Evolutionary conservation across 2,888 invertebrate species (phyloP), one percentile per base, ranked within the genome.

Genomic region (Megaustenia siamemsis): DNA sequence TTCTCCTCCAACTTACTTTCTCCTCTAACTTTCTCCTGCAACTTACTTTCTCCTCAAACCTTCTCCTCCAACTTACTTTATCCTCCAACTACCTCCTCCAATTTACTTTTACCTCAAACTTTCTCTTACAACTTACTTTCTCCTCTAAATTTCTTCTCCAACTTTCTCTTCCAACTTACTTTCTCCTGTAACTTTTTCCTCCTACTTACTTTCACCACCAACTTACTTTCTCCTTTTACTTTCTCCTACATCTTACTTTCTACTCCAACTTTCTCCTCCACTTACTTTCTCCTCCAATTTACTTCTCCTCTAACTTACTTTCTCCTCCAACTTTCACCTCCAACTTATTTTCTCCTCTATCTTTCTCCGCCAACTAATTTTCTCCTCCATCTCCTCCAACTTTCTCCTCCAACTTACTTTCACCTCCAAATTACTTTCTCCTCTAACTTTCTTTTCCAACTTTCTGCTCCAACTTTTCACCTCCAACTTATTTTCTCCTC

Each of bases 271-370:
- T 15, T 73, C 43, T 68, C 35, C n/a, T 24, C 12, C 71, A 4
- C 45, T 45, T 4, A 40, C 45, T 18, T 43, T 24, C 45, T n/a
- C 53, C 15, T 15, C 1, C 28, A 38, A 24, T 77, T 69, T 53
- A 28, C 69, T 77, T 83, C 77, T 83, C 40, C 83, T 77, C 21
- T 77, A 76, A 38, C 68, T 79, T 15, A 68, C 73, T 38, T 56
- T 73, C 71, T 77, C 84, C n/a, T 68, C 68, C 84, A 79, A 78
- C 24, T 24, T 35, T 24, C n/a, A 12, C n/a, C 68, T 35, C 28
- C 15, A 12, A 21, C 35, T 68, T 24, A 21, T 24, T 49, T 35
- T 32, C 28, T 10, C 8, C 69, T 49, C 24, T 49, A 49, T n/a
- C 80, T 28, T 45, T 24, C 2, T 3, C 60, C 10, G 8, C 45